These are phyloP conservation scores for Adela reaumurella DNA, from an alignment of 2,888 invertebrate species.

Conservation along the genomic window DNA sequence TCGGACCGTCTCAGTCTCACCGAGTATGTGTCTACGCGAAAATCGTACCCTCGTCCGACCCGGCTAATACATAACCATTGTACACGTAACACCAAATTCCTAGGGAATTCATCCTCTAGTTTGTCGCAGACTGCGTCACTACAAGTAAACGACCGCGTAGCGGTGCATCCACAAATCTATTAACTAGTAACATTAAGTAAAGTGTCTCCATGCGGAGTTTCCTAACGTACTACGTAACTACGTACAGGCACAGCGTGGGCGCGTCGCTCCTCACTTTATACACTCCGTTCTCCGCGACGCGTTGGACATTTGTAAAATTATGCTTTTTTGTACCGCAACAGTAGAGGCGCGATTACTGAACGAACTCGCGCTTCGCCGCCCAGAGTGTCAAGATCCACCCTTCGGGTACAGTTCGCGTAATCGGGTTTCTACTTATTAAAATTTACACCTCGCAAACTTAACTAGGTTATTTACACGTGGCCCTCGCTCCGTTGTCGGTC, in stretches of 20 bases:
- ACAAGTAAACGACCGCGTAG: too few species aligned
- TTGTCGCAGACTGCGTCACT: too few species aligned
- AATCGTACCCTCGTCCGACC: not conserved
- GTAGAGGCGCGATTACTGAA: conserved; percentile 28
- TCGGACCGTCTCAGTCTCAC: not conserved
- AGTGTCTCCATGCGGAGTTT: not conserved
- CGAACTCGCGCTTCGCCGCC: conserved; percentile 17
- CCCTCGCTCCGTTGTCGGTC: conserved; percentile 4
- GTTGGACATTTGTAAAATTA: conserved; percentile 18
- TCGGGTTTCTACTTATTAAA: conserved; percentile 32
- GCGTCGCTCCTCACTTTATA: conserved; percentile 4
- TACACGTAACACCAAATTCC: not conserved
- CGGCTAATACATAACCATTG: not conserved
- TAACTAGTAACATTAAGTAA: conserved; percentile 23
- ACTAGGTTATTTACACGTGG: not conserved
- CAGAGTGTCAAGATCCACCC: not conserved
- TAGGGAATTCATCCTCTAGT: not conserved
- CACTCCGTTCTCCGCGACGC: not conserved
- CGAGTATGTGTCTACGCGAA: not conserved
- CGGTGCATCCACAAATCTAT: conserved; percentile 16
- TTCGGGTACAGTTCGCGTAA: conserved; percentile 24
- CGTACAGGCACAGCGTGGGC: conserved; percentile 12
- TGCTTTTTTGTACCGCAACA: conserved; percentile 43
- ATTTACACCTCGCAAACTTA: conserved; percentile 21
- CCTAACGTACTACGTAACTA: too few species aligned